These are phyloP conservation scores for Sialis fuliginosa DNA, from an alignment of 2,888 invertebrate genomes.

Conservation along the genomic window DNA sequence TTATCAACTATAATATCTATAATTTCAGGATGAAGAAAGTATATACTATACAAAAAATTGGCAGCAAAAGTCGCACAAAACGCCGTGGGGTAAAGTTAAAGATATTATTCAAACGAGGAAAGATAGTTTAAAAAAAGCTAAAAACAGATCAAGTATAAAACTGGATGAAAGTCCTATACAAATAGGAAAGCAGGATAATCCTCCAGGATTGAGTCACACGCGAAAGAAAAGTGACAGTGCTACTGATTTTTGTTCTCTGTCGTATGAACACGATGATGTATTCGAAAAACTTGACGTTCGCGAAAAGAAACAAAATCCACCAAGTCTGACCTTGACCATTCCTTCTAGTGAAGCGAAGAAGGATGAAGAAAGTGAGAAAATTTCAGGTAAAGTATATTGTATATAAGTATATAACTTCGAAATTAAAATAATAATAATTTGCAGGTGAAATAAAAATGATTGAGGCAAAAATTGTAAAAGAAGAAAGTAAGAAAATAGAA, in stretches of 20 bases:
- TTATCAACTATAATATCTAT: not conserved
- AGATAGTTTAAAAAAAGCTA: slow-evolving; percentile 44
- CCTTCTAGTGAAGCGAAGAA: no score
- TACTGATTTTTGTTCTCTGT: slow-evolving; percentile 4
- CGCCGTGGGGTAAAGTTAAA: slow-evolving; percentile 63
- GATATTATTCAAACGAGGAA: slow-evolving; percentile 56
- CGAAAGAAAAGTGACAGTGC: slow-evolving; percentile 1
- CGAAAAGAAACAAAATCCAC: not conserved
- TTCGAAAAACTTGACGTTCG: slow-evolving; percentile 13
- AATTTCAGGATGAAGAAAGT: slow-evolving; percentile 29
- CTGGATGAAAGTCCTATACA: slow-evolving; percentile 21
- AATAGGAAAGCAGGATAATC: slow-evolving; percentile 16
- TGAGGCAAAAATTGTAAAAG: no score
- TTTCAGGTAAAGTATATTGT: no score
- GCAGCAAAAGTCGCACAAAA: slow-evolving; percentile 36
- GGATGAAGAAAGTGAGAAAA: no score
- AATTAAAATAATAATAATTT: no score
- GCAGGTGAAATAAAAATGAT: no score
- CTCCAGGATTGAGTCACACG: not conserved
- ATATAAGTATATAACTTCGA: no score
- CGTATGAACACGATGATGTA: slow-evolving; percentile 22
- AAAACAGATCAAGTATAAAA: slow-evolving; percentile 21
- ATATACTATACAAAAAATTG: slow-evolving; percentile 25
- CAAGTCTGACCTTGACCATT: slow-evolving; percentile 4
- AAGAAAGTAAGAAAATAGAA: no score